phyloP scores from a whole-genome alignment of 2,113 vertebrate genomes.

The Phaethornis superciliosus region DNA sequence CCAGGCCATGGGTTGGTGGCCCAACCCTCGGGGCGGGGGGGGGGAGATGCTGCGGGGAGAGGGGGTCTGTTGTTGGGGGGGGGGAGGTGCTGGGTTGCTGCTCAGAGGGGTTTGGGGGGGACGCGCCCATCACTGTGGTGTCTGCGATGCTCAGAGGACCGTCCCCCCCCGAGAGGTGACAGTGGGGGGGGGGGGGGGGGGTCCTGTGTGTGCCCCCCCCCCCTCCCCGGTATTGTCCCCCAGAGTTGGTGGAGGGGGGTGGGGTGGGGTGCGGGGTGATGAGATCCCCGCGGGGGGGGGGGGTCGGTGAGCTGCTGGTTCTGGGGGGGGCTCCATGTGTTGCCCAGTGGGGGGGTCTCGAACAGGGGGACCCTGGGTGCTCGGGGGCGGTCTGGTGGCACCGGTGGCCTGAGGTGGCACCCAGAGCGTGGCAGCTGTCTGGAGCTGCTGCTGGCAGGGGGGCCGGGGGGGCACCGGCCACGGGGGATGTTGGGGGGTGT shows the following conservation, averaged over 20 bases:
- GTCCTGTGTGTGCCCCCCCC: not conserved
- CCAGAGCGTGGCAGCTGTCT: not conserved
- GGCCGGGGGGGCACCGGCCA: not conserved
- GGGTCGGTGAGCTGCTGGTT: not conserved
- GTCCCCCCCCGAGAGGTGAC: too few species aligned
- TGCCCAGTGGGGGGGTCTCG: not conserved
- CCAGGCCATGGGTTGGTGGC: too few species aligned
- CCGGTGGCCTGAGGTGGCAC: not conserved
- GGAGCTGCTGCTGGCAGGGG: accelerated
- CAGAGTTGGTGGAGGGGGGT: too few species aligned
- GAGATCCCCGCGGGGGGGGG: not conserved
- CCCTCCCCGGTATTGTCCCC: too few species aligned
- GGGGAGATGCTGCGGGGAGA: not conserved
- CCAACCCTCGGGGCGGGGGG: not conserved
- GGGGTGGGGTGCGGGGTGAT: not conserved
- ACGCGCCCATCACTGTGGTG: not conserved
- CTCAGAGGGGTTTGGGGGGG: not conserved
- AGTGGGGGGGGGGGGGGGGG: not conserved
- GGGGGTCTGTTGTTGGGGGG: not conserved
- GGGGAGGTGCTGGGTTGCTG: not conserved
- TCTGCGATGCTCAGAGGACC: not conserved
- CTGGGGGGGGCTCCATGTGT: not conserved
- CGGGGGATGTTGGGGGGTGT: too few species aligned
- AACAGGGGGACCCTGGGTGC: not conserved
- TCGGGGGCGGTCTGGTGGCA: not conserved